These are phyloP conservation scores for Drosophila tanythrix DNA, from an alignment of 2,888 invertebrate genomes.

Conservation along the genomic window DNA sequence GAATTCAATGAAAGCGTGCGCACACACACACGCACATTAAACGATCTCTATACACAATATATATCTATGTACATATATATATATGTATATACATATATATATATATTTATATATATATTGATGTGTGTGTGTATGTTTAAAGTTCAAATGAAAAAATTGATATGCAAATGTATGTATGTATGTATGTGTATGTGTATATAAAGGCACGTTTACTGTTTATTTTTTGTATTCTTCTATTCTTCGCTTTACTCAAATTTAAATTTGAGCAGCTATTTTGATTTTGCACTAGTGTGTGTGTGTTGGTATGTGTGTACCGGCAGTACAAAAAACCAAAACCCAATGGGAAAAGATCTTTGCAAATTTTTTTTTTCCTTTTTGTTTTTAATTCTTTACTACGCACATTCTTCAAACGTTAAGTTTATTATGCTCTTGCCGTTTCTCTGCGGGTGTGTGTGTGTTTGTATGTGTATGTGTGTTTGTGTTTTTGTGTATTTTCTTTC, in stretches of 20 bases:
- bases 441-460: slow-evolving; percentile 12
- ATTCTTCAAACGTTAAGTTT: slow-evolving; percentile 61
- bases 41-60: slow-evolving; percentile 25
- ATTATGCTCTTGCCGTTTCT: slow-evolving; percentile 25
- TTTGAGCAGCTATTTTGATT: slow-evolving; percentile 54
- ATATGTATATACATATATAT: too few species aligned
- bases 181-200: slow-evolving; percentile 50
- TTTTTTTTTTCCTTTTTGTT: slow-evolving; percentile 28
- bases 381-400: slow-evolving; percentile 59
- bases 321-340: slow-evolving; percentile 33
- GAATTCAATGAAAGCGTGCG: slow-evolving; percentile 77
- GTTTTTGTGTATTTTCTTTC: slow-evolving; percentile 36
- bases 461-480: slow-evolving; percentile 11
- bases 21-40: slow-evolving; percentile 29
- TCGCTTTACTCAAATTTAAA: slow-evolving; percentile 62
- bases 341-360: slow-evolving; percentile 56
- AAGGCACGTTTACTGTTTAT: slow-evolving; percentile 18
- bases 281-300: slow-evolving; percentile 31
- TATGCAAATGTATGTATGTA: slow-evolving; percentile 26
- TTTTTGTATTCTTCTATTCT: slow-evolving; percentile 26
- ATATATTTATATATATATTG: not conserved
- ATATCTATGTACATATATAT: not conserved
- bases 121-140: slow-evolving; percentile 59
- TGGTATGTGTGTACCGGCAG: slow-evolving; percentile 35
- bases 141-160: slow-evolving; percentile 72